Percentiles rank a stretch among this genome's conserved stretches.
These are phyloP conservation scores for Chaetodon trifascialis DNA, from an alignment of 2,113 vertebrate species.

Conservation along the genomic window DNA sequence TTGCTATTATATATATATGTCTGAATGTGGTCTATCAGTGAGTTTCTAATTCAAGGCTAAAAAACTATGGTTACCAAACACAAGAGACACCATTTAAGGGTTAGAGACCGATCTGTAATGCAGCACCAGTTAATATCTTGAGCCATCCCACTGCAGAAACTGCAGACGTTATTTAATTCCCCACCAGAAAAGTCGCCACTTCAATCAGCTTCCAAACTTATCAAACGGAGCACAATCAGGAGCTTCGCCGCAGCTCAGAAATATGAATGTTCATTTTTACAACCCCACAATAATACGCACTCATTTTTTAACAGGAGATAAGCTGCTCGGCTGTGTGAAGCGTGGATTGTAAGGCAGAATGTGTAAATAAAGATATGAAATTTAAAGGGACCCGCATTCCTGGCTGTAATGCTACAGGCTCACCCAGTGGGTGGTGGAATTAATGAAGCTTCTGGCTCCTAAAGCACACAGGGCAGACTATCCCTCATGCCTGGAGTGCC, in stretches of 20 bases:
- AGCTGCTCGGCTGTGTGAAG: constrained; percentile 11
- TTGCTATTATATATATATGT: neutral
- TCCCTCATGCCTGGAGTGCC: constrained; percentile 38
- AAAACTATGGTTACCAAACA: constrained; percentile 7
- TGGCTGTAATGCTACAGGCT: constrained; percentile 30
- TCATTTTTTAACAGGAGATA: constrained; percentile 12
- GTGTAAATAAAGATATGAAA: constrained; percentile 45
- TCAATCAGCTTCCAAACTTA: neutral
- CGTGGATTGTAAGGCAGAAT: constrained; percentile 5
- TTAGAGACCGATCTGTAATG: neutral
- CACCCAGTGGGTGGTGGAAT: constrained; percentile 69
- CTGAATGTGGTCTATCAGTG: neutral
- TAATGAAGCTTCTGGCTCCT: constrained; percentile 70
- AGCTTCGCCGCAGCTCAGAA: neutral
- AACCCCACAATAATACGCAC: constrained; percentile 4
- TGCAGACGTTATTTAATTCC: neutral
- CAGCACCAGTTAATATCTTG: neutral
- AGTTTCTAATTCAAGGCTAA: constrained; percentile 14
- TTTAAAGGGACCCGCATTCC: constrained; percentile 43
- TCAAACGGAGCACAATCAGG: neutral
- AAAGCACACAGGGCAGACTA: constrained; percentile 24
- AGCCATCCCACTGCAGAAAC: neutral
- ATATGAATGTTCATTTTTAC: constrained; percentile 4
- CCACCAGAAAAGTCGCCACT: neutral
- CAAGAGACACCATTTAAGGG: neutral